Conservation (phyloP, 2,888 invertebrate species). For the Mythimna albipuncta region DNA sequence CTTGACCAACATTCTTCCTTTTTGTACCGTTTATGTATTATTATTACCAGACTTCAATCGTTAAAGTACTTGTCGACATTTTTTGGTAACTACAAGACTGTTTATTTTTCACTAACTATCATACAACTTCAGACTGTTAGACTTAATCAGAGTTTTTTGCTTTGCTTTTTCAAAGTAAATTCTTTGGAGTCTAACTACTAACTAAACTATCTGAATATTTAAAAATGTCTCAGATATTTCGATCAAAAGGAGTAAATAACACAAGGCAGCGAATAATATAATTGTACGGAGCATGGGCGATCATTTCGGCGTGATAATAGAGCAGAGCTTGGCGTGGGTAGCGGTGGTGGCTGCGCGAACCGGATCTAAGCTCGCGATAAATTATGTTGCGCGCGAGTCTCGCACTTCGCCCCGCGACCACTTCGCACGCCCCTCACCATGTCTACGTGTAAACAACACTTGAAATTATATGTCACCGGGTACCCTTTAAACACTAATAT, state of each 20-base stretch:
- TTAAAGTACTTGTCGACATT: conserved; percentile 44
- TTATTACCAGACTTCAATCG: conserved; percentile 48
- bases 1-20: conserved; percentile 71
- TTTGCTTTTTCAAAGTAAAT: conserved; percentile 36
- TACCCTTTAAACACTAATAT: conserved; percentile 12
- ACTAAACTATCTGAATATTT: not conserved
- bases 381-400: conserved; percentile 79
- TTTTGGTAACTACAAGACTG: conserved; percentile 35
- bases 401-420: conserved; percentile 55
- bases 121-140: conserved; percentile 19
- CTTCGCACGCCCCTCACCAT: conserved; percentile 62
- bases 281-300: conserved; percentile 77
- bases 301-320: conserved; percentile 86
- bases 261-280: conserved; percentile 72
- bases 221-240: conserved; percentile 20
- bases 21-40: conserved; percentile 60
- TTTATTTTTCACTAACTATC: conserved; percentile 45
- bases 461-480: conserved; percentile 48
- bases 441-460: conserved; percentile 50
- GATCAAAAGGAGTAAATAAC: conserved; percentile 66
- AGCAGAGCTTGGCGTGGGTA: conserved; percentile 85
- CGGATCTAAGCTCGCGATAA: conserved; percentile 87
- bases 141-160: conserved; percentile 6
- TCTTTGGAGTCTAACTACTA: conserved; percentile 4
- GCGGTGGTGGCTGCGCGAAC: conserved; percentile 79